Evolutionary conservation across 2,797 vertebrate genomes (phyloP), one percentile per base, ranked within the genome.

Genomic region (Prunella strophiata): DNA sequence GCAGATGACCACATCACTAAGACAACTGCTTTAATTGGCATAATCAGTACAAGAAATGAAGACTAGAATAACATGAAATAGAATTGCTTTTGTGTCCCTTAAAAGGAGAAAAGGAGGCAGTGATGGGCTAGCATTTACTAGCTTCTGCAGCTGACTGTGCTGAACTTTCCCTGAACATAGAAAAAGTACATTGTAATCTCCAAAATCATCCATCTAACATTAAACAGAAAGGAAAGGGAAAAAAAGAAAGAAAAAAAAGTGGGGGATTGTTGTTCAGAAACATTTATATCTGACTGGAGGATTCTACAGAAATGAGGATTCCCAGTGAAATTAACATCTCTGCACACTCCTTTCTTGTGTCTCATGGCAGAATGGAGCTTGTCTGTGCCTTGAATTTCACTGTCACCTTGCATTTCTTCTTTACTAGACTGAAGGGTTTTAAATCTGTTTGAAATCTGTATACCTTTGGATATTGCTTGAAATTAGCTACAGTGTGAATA

Each of bases 1-100:
- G 38, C 80, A 84, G 90, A 79, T 91, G 86, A 73, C 73, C 0
- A 0, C 67, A 43, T 86, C 1, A 0, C 51, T 75, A 43, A 84
- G 83, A 89, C 55, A 36, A 66, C 61, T 75, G 16, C 36, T 84
- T 29, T 92, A 89, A 92, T 75, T 89, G 79, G 17, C 40, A 38
- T 89, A 65, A 95, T 93, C 61, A 89, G 62, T 74, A 70, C 54
- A 70, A 77, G 79, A 92, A 91, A 95, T 67, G 51, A 89, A 89
- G 75, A 88, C 34, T 89, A 57, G 89, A 89, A 1, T 10, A 86
- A 47, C 62, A 89, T 86, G 79, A 47, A 89, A 63, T 47, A 84
- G 54, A 92, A 89, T 83, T 87, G 65, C 57, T 80, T 78, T 70
- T 55, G 66, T 88, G 16, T 8, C 36, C 48, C 34, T 81, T 82